Percentiles rank a stretch among this genome's conserved stretches.
These are phyloP conservation scores for Pseudochromis fuscus DNA, from an alignment of 2,797 vertebrate species.

Conservation along the genomic window DNA sequence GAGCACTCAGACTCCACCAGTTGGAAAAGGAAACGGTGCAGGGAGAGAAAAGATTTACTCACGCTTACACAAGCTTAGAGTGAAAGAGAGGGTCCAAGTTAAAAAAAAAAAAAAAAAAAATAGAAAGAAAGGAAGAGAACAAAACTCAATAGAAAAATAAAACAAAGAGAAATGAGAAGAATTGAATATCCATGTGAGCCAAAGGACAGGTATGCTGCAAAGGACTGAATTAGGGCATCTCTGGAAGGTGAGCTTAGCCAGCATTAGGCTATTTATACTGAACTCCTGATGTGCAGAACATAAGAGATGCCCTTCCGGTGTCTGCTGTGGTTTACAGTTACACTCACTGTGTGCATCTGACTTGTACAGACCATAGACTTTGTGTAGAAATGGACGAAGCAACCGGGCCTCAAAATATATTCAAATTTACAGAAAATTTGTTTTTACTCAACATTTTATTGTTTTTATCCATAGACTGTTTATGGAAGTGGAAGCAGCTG, in stretches of 20 bases:
- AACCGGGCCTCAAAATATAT: too few relatives aligned
- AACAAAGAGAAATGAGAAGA: conserved; percentile 20
- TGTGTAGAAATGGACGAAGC: too few relatives aligned
- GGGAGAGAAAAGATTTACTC: conserved; percentile 49
- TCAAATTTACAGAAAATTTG: too few relatives aligned
- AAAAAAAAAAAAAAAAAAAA: conserved; percentile 31
- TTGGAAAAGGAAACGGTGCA: conserved; percentile 56
- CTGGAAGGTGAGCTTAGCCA: conserved; percentile 56
- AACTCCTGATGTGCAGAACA: conserved; percentile 61
- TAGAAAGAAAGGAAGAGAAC: conserved; percentile 19
- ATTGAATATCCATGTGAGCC: conserved; percentile 35
- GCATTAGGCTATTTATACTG: conserved; percentile 76
- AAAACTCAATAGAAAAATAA: conserved; percentile 21
- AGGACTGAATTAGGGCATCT: conserved; percentile 58
- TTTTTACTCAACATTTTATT: too few relatives aligned
- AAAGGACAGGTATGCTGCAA: conserved; percentile 36
- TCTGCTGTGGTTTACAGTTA: conserved; percentile 49
- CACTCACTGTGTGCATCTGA: conserved; percentile 13
- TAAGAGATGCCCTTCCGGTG: conserved; percentile 64
- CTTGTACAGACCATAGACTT: too few relatives aligned
- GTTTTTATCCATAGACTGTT: too few relatives aligned
- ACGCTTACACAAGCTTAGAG: conserved; percentile 19
- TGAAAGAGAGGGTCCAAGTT: conserved; percentile 7
- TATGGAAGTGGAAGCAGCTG: too few relatives aligned
- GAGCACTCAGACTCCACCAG: conserved; percentile 42